phyloP scores from a whole-genome alignment of 2,797 vertebrate species.

The Microchirus variegatus region DNA sequence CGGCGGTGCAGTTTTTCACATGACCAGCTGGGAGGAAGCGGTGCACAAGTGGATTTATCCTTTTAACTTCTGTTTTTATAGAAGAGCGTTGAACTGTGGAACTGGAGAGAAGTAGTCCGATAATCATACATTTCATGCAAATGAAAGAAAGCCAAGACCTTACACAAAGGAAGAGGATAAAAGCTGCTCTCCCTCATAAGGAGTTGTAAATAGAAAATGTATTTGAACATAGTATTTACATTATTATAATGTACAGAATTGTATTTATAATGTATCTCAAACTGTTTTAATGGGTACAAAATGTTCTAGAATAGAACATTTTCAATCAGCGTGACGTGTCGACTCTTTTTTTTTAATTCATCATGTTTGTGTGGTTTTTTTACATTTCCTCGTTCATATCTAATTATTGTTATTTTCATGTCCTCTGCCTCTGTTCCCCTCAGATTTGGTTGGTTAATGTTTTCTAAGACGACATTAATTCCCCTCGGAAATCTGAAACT shows the following conservation, averaged over 20 bases:
- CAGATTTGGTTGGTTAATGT: no score
- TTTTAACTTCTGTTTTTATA: constrained; percentile 43
- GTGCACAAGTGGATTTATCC: constrained; percentile 40
- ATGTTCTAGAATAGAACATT: constrained; percentile 95
- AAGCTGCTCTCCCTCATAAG: constrained; percentile 91
- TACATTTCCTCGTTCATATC: background rate
- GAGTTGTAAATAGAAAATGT: constrained; percentile 90
- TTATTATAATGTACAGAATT: constrained; percentile 94
- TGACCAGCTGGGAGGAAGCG: constrained; percentile 42
- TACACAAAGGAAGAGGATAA: constrained; percentile 83
- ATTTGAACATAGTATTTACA: constrained; percentile 89
- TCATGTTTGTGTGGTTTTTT: background rate
- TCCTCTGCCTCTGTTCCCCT: no score
- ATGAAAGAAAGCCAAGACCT: constrained; percentile 84
- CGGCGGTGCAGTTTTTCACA: constrained; percentile 57
- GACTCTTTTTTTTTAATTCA: constrained; percentile 58
- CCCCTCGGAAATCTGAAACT: no score
- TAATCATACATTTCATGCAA: constrained; percentile 78
- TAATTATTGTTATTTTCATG: no score
- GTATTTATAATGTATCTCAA: constrained; percentile 95
- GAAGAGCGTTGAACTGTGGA: constrained; percentile 70
- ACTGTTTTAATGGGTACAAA: constrained; percentile 94
- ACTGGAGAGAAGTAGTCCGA: constrained; percentile 55
- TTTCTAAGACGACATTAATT: no score
- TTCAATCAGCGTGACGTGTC: constrained; percentile 70